Percentiles rank a stretch among this genome's conserved stretches.
These are phyloP conservation scores for Lochmaea crataegi DNA, from an alignment of 2,888 invertebrate species.

Conservation along the genomic window DNA sequence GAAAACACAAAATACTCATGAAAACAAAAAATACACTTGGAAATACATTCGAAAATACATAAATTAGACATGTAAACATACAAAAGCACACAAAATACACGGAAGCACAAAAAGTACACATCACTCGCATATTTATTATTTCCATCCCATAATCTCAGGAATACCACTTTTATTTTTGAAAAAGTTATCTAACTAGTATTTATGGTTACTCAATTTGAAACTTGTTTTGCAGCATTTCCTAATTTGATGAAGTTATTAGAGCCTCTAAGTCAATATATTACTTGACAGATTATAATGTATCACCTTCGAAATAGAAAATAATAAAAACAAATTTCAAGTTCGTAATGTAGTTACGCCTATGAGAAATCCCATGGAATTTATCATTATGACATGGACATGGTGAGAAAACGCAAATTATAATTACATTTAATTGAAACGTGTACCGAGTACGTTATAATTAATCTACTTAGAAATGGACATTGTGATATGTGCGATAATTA, in stretches of 20 bases:
- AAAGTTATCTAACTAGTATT: not conserved
- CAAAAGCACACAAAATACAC: too few species aligned
- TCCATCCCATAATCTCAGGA: too few species aligned
- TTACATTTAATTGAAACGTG: slow-evolving; percentile 34
- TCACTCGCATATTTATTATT: too few species aligned
- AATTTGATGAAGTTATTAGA: not conserved
- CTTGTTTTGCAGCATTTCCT: not conserved
- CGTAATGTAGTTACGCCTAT: slow-evolving; percentile 1
- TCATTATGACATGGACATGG: slow-evolving; percentile 31
- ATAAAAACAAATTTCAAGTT: not conserved
- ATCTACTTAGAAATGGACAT: slow-evolving; percentile 34
- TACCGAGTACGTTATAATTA: slow-evolving; percentile 33
- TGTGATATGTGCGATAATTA: slow-evolving; percentile 36
- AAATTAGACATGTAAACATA: too few species aligned
- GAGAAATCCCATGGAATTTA: slow-evolving; percentile 23
- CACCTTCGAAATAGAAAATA: not conserved
- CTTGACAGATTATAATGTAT: not conserved
- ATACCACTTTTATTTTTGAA: too few species aligned
- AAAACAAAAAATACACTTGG: too few species aligned
- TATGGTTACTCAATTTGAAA: not conserved
- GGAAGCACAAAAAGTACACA: too few species aligned
- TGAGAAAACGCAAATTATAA: slow-evolving; percentile 33
- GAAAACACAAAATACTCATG: too few species aligned
- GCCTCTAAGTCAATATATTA: not conserved
- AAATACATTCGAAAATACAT: too few species aligned